Evolutionary conservation across 2,888 invertebrate genomes (phyloP).

Genomic region (Therioaphis trifolii): DNA sequence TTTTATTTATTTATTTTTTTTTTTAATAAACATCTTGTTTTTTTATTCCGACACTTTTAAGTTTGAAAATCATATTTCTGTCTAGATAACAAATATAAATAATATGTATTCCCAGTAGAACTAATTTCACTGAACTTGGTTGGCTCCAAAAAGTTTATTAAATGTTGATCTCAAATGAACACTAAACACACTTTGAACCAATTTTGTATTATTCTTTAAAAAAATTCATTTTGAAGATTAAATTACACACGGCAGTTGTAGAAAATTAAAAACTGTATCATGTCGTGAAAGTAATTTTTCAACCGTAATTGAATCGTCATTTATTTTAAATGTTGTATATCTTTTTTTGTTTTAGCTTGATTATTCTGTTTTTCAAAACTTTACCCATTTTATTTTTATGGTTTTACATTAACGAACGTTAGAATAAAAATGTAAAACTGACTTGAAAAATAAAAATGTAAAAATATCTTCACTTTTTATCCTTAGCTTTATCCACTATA

Average conservation of each 20-base stretch:
- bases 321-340: neutral
- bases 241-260: neutral
- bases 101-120: neutral
- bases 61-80: too few species aligned
- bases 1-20: too few species aligned
- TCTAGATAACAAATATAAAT: neutral
- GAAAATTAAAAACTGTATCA: slow-evolving; percentile 21
- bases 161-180: neutral
- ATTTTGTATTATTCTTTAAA: slow-evolving; percentile 18
- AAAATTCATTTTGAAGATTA: slow-evolving; percentile 2
- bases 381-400: neutral
- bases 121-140: neutral
- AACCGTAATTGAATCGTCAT: slow-evolving; percentile 23
- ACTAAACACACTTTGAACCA: slow-evolving; percentile 1
- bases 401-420: neutral
- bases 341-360: slow-evolving; percentile 7
- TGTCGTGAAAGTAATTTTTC: slow-evolving; percentile 36
- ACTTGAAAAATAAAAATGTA: too few species aligned
- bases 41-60: too few species aligned
- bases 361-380: neutral
- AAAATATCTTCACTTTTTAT: too few species aligned
- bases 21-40: too few species aligned
- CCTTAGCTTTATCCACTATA: too few species aligned
- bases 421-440: too few species aligned
- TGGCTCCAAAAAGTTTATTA: neutral